Conservation (phyloP, 2,113 vertebrate species). For the Alexandromys fortis region DNA sequence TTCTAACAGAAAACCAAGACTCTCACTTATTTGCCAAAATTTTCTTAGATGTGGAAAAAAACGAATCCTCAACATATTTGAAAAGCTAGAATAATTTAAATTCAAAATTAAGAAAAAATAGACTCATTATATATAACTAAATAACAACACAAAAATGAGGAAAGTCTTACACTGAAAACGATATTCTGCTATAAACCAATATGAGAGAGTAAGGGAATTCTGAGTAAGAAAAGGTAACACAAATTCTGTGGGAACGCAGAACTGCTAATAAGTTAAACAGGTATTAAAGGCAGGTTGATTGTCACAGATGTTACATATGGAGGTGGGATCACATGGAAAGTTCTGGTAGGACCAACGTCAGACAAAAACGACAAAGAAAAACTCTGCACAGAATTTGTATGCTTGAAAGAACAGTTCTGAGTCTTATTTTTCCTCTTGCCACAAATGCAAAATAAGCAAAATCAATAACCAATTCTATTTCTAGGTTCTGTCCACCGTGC, state of each 20-base stretch:
- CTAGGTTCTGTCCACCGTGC: constrained; percentile 78
- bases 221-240: neutral
- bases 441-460: constrained; percentile 81
- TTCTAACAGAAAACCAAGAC: constrained; percentile 21
- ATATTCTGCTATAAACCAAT: constrained; percentile 11
- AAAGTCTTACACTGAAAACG: neutral
- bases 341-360: neutral
- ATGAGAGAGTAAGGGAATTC: neutral
- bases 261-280: neutral
- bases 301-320: neutral
- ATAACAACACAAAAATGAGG: neutral
- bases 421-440: constrained; percentile 49
- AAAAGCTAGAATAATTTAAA: constrained; percentile 13
- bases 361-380: constrained; percentile 27
- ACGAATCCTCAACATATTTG: neutral
- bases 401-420: constrained; percentile 22
- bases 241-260: neutral
- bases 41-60: neutral
- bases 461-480: constrained; percentile 84
- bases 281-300: neutral
- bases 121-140: neutral
- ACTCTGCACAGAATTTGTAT: neutral
- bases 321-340: neutral
- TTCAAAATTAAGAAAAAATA: neutral
- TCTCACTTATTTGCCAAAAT: neutral